Conservation (phyloP, 1,140 invertebrate genomes). For the Nixonia krombeini region DNA sequence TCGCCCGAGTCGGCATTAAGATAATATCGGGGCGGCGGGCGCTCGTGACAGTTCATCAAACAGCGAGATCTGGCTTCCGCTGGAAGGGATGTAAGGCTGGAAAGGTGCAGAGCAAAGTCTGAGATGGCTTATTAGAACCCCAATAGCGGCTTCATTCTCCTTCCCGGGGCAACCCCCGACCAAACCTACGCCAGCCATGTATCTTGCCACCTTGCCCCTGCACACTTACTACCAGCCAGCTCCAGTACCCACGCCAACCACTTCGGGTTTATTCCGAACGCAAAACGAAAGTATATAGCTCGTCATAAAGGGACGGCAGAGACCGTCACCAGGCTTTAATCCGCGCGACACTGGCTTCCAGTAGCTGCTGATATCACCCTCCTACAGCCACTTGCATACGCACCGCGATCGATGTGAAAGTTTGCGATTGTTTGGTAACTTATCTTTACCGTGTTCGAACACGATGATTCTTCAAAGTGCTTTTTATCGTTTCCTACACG, state of each 20-base stretch:
- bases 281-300: background rate
- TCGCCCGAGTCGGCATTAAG: constrained; percentile 3
- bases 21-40: constrained; percentile 30
- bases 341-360: too few species aligned
- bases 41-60: constrained; percentile 52
- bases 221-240: constrained; percentile 35
- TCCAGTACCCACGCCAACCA: constrained; percentile 36
- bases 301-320: constrained; percentile 10
- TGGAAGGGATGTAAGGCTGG: constrained; percentile 34
- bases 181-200: constrained; percentile 45
- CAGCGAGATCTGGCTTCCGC: constrained; percentile 30
- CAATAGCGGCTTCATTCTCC: constrained; percentile 44
- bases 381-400: too few species aligned
- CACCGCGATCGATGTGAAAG: too few species aligned
- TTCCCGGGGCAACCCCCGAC: constrained; percentile 44
- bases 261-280: constrained; percentile 13
- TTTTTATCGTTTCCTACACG: too few species aligned
- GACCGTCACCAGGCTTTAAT: constrained; percentile 14
- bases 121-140: constrained; percentile 49
- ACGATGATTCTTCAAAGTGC: too few species aligned
- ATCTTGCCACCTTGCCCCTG: constrained; percentile 42
- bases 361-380: too few species aligned
- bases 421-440: too few species aligned
- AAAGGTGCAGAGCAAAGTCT: constrained; percentile 33
- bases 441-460: too few species aligned